phyloP scores from a whole-genome alignment of 2,797 vertebrate genomes.

The Thaleichthys pacificus region DNA sequence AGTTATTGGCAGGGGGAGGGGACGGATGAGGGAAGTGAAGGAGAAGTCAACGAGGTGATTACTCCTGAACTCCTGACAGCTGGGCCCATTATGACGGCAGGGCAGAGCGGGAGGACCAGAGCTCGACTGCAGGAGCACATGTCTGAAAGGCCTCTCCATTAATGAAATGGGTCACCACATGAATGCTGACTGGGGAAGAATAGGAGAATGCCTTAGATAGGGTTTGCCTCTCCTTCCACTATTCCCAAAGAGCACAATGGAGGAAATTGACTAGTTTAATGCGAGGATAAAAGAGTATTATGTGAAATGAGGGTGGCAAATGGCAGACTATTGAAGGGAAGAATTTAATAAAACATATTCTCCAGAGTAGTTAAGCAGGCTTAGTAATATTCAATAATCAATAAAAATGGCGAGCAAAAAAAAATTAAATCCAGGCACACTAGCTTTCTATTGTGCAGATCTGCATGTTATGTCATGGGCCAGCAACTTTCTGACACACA shows the following conservation, averaged over 20 bases:
- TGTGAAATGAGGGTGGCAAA: conserved; percentile 37
- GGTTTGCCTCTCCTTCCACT: conserved; percentile 18
- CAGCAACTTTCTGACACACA: no score
- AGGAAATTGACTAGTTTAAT: conserved; percentile 28
- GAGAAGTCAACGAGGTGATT: conserved; percentile 72
- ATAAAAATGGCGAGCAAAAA: not conserved
- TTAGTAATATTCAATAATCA: not conserved
- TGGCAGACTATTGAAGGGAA: not conserved
- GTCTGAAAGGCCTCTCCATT: conserved; percentile 59
- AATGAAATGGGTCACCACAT: conserved; percentile 71
- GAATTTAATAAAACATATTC: not conserved
- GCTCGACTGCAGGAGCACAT: conserved; percentile 24
- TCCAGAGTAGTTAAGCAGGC: not conserved
- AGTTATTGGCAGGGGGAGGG: conserved; percentile 32
- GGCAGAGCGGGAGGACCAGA: conserved; percentile 37
- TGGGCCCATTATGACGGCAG: conserved; percentile 54
- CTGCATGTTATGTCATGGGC: no score
- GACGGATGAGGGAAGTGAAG: conserved; percentile 45
- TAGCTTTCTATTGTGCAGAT: no score
- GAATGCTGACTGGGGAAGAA: conserved; percentile 68
- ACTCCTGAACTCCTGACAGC: conserved; percentile 68
- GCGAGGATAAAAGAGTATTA: conserved; percentile 32
- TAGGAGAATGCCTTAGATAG: conserved; percentile 38
- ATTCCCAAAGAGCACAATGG: conserved; percentile 30
- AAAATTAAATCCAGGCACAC: no score